phyloP scores from a whole-genome alignment of 64 coral and sea anemone species.

The Montipora cactus region DNA sequence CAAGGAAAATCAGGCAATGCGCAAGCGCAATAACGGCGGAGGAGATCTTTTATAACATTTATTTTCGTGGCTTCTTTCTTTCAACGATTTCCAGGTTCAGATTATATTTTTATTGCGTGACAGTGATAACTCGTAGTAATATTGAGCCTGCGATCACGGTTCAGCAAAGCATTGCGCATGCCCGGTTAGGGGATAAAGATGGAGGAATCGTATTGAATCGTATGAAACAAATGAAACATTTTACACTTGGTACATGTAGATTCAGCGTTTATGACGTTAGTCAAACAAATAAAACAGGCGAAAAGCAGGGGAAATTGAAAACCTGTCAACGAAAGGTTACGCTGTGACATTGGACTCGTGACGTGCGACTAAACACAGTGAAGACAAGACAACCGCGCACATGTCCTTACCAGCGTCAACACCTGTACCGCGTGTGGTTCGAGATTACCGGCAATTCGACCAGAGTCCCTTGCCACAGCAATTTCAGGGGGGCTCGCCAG shows the following conservation, averaged over 20 bases:
- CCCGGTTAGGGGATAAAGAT: too few species aligned
- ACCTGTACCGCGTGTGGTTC: conserved; percentile 4
- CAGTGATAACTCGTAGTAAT: too few species aligned
- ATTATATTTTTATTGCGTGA: too few species aligned
- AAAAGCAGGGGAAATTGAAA: conserved; percentile 1
- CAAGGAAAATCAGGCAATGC: too few species aligned
- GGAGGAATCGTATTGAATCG: too few species aligned
- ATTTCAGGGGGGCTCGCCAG: conserved; percentile 23
- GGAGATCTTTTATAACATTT: too few species aligned
- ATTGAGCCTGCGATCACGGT: too few species aligned
- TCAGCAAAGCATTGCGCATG: too few species aligned
- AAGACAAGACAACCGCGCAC: neutral
- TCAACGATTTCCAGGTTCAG: too few species aligned
- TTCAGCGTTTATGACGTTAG: neutral
- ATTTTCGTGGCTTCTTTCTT: too few species aligned
- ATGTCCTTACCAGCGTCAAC: conserved; percentile 20
- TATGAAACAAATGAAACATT: too few species aligned
- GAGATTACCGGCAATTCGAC: conserved; percentile 36
- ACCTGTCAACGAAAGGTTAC: neutral
- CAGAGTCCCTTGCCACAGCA: conserved; percentile 44
- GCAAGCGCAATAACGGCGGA: too few species aligned
- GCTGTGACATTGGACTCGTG: neutral
- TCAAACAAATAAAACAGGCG: neutral
- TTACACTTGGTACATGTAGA: neutral
- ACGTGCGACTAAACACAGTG: neutral